Conservation (phyloP, 1,140 invertebrate genomes). For the Drosophila azteca region DNA sequence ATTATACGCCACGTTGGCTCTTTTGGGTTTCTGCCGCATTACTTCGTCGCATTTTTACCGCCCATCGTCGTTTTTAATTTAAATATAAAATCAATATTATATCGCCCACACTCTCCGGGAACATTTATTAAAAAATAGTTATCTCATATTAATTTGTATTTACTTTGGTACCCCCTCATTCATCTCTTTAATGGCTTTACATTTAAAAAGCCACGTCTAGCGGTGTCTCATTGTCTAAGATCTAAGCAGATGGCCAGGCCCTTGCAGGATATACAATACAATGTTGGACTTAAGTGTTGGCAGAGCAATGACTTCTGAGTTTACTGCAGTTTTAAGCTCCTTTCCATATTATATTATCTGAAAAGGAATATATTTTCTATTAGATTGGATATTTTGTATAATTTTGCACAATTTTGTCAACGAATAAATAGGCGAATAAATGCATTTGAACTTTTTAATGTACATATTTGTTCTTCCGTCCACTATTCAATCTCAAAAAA, state of each 20-base stretch:
- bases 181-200: slow-evolving; percentile 17
- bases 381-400: too few species aligned
- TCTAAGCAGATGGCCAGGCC: neutral
- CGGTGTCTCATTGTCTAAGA: neutral
- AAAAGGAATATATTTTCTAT: too few species aligned
- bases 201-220: slow-evolving; percentile 9
- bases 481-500: too few species aligned
- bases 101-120: slow-evolving; percentile 7
- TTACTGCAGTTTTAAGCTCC: too few species aligned
- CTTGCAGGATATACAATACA: too few species aligned
- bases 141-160: slow-evolving; percentile 53
- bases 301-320: too few species aligned
- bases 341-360: too few species aligned
- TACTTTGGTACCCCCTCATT: slow-evolving; percentile 8
- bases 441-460: too few species aligned
- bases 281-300: too few species aligned
- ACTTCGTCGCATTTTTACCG: slow-evolving; percentile 40
- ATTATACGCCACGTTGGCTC: slow-evolving; percentile 65
- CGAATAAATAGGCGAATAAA: too few species aligned
- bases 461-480: too few species aligned
- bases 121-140: slow-evolving; percentile 54
- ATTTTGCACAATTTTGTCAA: too few species aligned
- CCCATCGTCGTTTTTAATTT: slow-evolving; percentile 52
- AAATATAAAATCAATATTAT: slow-evolving; percentile 63
- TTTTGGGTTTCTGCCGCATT: slow-evolving; percentile 37